Evolutionary conservation across 2,797 vertebrate species (phyloP).

Genomic region (Alca torda): DNA sequence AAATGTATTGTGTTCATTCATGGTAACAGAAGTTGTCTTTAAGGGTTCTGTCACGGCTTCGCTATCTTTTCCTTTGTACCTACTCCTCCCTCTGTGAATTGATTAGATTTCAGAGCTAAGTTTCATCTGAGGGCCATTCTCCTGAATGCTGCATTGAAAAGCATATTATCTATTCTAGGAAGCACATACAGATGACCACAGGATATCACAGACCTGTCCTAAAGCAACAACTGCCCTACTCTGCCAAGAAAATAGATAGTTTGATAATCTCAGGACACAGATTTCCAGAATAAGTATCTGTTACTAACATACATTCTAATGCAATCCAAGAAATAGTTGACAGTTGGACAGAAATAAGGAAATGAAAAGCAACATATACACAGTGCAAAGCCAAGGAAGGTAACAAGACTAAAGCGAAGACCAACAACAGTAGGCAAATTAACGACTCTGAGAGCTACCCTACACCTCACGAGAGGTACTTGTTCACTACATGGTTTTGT

Average conservation of each 20-base stretch:
- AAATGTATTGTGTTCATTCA: conserved; percentile 39
- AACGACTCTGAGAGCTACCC: not conserved
- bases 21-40: conserved; percentile 51
- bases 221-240: not conserved
- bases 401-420: not conserved
- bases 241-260: not conserved
- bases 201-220: not conserved
- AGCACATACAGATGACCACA: conserved; percentile 17
- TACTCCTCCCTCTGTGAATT: conserved; percentile 30
- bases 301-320: not conserved
- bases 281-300: not conserved
- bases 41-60: conserved; percentile 11
- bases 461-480: not conserved
- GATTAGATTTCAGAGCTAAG: conserved; percentile 30
- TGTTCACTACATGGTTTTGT: not conserved
- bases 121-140: conserved; percentile 25
- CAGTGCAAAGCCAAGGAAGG: not conserved
- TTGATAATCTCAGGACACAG: not conserved
- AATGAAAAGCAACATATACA: conserved; percentile 6
- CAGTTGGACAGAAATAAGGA: not conserved
- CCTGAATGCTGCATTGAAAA: conserved; percentile 14
- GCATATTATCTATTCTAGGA: not conserved
- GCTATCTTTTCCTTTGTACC: conserved; percentile 26
- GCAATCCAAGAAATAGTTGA: not conserved
- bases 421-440: not conserved